Evolutionary conservation across 2,888 invertebrate species (phyloP).

Genomic region (Eledona agricola): DNA sequence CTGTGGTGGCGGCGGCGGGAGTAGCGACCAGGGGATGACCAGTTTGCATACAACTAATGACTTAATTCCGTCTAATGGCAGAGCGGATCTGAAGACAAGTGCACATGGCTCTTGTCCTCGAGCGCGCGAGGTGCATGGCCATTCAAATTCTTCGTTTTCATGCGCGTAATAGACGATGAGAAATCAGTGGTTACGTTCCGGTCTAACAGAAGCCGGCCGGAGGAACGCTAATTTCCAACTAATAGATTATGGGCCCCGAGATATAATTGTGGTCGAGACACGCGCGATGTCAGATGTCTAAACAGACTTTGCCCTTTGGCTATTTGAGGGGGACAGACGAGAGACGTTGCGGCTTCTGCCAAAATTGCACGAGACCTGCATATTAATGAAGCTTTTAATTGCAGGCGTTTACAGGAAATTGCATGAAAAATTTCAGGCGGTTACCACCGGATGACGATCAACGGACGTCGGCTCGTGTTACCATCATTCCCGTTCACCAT

Average conservation of each 20-base stretch:
- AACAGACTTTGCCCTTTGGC: constrained; percentile 22
- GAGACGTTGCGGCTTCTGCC: constrained; percentile 19
- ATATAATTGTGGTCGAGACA: constrained; percentile 33
- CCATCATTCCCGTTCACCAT: too few species aligned
- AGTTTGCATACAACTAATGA: constrained; percentile 26
- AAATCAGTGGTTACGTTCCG: constrained; percentile 29
- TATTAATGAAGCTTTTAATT: constrained; percentile 18
- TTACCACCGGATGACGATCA: too few species aligned
- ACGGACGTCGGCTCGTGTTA: too few species aligned
- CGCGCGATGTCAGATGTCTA: constrained; percentile 35
- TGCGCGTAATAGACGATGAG: constrained; percentile 17
- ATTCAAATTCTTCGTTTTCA: constrained; percentile 14
- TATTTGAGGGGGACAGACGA: constrained; percentile 24
- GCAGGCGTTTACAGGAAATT: constrained; percentile 1
- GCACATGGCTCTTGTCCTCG: too few species aligned
- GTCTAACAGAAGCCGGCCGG: constrained; percentile 23
- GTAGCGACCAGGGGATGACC: constrained; percentile 10
- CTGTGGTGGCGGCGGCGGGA: too few species aligned
- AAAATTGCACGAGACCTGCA: constrained; percentile 10
- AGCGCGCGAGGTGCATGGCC: too few species aligned
- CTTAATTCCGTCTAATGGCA: constrained; percentile 21
- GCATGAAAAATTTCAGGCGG: too few species aligned
- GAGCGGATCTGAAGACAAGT: constrained; percentile 20
- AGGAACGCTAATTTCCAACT: constrained; percentile 29
- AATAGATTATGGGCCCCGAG: constrained; percentile 18